phyloP scores from a whole-genome alignment of 2,888 invertebrate species.

The Oxycera nigricornis region DNA sequence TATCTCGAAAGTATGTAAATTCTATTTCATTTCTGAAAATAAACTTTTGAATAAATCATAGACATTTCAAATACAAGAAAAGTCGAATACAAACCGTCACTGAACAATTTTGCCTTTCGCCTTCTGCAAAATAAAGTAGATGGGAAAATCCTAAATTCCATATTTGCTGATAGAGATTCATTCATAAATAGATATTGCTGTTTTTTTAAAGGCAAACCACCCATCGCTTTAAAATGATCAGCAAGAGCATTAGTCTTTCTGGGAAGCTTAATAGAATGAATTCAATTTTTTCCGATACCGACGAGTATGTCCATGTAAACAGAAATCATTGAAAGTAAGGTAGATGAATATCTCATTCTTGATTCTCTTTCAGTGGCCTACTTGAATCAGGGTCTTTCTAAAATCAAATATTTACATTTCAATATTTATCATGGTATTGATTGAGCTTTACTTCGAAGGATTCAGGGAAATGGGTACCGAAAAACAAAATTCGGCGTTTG shows the following conservation, averaged over 20 bases:
- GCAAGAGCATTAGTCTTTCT: not conserved
- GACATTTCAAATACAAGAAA: no score
- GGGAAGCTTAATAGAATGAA: not conserved
- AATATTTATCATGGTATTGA: constrained; percentile 46
- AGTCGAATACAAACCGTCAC: no score
- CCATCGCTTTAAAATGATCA: not conserved
- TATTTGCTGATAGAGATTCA: not conserved
- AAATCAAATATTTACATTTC: constrained; percentile 46
- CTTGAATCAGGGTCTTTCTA: constrained; percentile 16
- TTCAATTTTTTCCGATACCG: not conserved
- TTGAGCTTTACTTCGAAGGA: constrained; percentile 27
- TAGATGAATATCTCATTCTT: no score
- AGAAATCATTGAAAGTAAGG: no score
- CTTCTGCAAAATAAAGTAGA: no score
- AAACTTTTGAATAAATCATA: no score
- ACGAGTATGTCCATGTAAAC: not conserved
- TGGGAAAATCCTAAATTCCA: not conserved
- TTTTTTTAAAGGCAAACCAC: not conserved
- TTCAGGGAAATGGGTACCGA: not conserved
- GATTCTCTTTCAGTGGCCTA: no score
- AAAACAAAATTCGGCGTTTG: not conserved
- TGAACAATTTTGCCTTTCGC: no score
- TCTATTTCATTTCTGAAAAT: no score
- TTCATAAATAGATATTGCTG: not conserved
- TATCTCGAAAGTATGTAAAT: not conserved